phyloP scores from a whole-genome alignment of 2,113 vertebrate genomes.

The Chionis minor region DNA sequence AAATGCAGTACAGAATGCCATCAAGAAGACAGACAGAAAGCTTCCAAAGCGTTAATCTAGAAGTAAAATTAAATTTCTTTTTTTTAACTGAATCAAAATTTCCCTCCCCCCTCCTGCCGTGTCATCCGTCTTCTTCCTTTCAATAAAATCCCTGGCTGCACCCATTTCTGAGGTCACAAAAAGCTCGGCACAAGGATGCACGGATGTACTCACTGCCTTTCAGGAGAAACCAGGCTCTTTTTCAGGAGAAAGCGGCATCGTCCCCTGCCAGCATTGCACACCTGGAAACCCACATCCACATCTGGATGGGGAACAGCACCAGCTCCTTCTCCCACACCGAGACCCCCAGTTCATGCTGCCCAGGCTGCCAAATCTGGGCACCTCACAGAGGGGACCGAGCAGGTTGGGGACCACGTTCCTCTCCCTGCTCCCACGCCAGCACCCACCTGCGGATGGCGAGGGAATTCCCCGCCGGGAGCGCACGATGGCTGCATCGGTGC shows the following conservation, averaged over 20 bases:
- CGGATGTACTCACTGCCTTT: neutral
- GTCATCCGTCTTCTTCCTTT: neutral
- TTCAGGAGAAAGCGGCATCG: neutral
- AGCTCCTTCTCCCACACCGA: neutral
- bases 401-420: neutral
- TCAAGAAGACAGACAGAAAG: neutral
- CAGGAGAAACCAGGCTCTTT: neutral
- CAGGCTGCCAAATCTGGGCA: neutral
- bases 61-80: neutral
- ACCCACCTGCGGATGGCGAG: neutral
- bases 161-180: neutral
- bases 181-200: neutral
- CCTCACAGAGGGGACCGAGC: neutral
- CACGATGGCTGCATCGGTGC: rapidly evolving
- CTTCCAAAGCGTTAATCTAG: neutral
- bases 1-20: neutral
- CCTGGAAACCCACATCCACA: neutral
- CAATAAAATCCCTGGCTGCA: neutral
- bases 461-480: neutral
- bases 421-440: rapidly evolving
- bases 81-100: neutral
- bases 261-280: neutral
- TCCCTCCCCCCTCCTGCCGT: rapidly evolving
- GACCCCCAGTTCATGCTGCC: neutral
- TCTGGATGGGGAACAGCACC: neutral